Evolutionary conservation across 1,140 invertebrate genomes (phyloP), one percentile per base, ranked within the genome.

Genomic region (Adoxophyes honmai): DNA sequence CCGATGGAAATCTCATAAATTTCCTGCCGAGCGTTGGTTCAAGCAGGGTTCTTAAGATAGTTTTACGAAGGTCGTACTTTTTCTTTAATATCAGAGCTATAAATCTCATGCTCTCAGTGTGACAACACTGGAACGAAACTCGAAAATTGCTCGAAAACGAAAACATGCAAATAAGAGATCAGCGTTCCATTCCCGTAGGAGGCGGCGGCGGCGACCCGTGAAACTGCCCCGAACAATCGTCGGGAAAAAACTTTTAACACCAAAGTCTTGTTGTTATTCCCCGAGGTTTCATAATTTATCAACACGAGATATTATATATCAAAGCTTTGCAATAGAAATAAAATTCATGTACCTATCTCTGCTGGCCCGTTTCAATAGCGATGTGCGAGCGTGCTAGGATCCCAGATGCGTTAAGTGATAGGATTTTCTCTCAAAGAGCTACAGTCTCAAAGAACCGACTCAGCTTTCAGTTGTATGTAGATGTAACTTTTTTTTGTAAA

Each of bases 131-230:
- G 37, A 14, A 59, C 11, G 48, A 14, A 52, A 55, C 39, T 51
- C 34, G 37, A 53, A 54, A 52, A 60, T 58, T 38, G 35, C 52
- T 13, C 14, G 13, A 52, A 36, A 42, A 34, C 16, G 48, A 56
- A 67, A 58, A 59, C 48, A 60, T 58, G 51, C 55, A 60, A 66
- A 60, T 58, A 56, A 55, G 33, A 61, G 44, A 62, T 51, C 56
- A 57, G 56, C 52, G 35, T 57, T 63, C 58, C 16, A 48, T 11
- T 48, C 42, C 42, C 42, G n/a, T n/a, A 48, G 16, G 42, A 48
- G 10, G 42, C 39, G 21, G 42, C 16, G 18, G 42, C 42, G 42
- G 42, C 42, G 42, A 48, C 42, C 42, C 18, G 18, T 48, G 42
- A 48, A 44, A 48, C 42, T 48, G 42, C 42, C 42, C 39, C 42